These are phyloP conservation scores for Tringa solitaria DNA, from an alignment of 2,113 vertebrate species.

Conservation along the genomic window DNA sequence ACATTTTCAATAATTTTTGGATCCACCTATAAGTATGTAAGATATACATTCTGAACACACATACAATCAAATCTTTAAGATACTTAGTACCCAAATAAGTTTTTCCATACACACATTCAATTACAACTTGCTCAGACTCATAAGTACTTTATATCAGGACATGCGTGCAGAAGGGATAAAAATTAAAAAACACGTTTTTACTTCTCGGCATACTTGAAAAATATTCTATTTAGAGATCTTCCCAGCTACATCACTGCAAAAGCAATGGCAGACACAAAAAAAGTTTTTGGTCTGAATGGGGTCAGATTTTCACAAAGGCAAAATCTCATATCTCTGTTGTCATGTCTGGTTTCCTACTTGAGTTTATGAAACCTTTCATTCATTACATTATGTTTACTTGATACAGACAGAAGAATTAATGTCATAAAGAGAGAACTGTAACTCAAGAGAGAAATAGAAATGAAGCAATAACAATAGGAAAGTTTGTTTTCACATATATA, in stretches of 20 bases:
- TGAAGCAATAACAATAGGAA: neutral
- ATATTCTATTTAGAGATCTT: neutral
- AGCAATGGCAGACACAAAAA: neutral
- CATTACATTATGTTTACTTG: neutral
- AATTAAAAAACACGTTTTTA: neutral
- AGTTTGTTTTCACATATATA: neutral
- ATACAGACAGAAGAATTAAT: neutral
- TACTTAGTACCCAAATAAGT: neutral
- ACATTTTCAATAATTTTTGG: neutral
- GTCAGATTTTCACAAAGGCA: neutral
- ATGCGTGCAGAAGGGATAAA: neutral
- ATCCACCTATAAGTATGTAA: neutral
- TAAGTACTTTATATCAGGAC: neutral
- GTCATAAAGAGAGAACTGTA: neutral
- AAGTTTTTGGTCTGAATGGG: neutral
- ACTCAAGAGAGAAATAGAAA: neutral
- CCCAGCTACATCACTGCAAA: neutral
- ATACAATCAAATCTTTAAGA: neutral
- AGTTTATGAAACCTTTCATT: neutral
- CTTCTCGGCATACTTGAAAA: neutral
- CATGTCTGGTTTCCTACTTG: neutral
- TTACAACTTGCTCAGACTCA: neutral
- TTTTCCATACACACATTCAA: neutral
- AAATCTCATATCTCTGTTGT: neutral
- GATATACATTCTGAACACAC: neutral